Base-by-base conservation (phyloP, 2,888 invertebrate genomes). In the Agriopis leucophaearia region DNA sequence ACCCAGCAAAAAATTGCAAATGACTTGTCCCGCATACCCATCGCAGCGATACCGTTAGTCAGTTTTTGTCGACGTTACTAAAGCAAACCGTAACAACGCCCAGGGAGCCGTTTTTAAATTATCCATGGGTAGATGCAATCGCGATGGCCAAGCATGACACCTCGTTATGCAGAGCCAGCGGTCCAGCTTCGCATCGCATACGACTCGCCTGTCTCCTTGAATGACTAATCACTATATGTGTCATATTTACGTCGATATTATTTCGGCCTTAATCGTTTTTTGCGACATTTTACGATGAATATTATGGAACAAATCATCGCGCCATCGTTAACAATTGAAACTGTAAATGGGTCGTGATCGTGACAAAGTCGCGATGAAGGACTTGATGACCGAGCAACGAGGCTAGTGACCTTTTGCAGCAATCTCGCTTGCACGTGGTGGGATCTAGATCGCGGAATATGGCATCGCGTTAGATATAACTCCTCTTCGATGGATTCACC, bases 311-410 rank as follows among this genome's bases (percentile, higher is more conserved):
- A 72, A 74, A 72, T 70, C 72, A 66, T 75, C 76, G 74, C 78
- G 73, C 77, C 79, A 75, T 79, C 77, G 82, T 78, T 82, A 83
- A 87, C 86, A 88, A 88, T 90, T 80, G 87, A 81, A 85, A 86
- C 88, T 81, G 89, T 90, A 90, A 89, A 91, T 91, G 60, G 91
- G 90, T 92, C 92, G 90, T 90, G 90, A 89, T 92, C 92, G 90
- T 91, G 90, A 89, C 87, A 80, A 74, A 82, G 82, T 80, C 81
- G 82, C 81, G 79, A 81, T 81, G 82, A 86, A 91, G 88, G 90
- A 89, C 88, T 87, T 88, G 88, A 89, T 89, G 89, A 87, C 88
- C 83, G 84, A 80, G 79, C 84, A 77, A 74, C 75, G 87, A 81
- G 91, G 91, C 85, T 84, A 91, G 80, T 91, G 90, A 92, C 90